Conservation (phyloP, 1,140 invertebrate species). For the Trinorchestia longiramus region DNA sequence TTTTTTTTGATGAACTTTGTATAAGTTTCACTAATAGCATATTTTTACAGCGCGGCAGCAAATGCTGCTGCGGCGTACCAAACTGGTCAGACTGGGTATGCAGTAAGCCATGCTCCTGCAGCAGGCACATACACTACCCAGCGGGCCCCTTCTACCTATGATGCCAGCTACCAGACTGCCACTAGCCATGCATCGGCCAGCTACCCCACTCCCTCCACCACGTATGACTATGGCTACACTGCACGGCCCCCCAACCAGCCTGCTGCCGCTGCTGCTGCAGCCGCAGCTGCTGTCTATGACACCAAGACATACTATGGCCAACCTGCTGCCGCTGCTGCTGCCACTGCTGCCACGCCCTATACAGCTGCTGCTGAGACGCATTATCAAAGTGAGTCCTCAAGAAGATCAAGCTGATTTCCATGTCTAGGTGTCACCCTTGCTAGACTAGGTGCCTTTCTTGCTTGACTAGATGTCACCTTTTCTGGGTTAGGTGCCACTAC, state of each 20-base stretch:
- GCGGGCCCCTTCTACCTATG: constrained; percentile 78
- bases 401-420: too few relatives aligned
- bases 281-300: constrained; percentile 74
- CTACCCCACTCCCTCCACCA: constrained; percentile 69
- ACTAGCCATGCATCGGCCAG: constrained; percentile 68
- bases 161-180: constrained; percentile 78
- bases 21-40: neutral
- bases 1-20: too few relatives aligned
- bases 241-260: constrained; percentile 74
- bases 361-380: constrained; percentile 74
- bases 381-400: constrained; percentile 75
- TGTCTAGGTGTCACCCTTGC: too few relatives aligned
- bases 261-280: constrained; percentile 76
- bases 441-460: too few relatives aligned
- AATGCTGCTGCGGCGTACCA: constrained; percentile 78
- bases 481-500: too few relatives aligned
- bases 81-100: constrained; percentile 84
- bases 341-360: constrained; percentile 74
- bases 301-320: constrained; percentile 66
- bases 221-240: constrained; percentile 79
- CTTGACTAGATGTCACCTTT: too few relatives aligned
- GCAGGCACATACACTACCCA: constrained; percentile 83
- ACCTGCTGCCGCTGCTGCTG: constrained; percentile 73
- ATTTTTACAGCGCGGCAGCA: constrained; percentile 68
- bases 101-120: constrained; percentile 78